A percentile compares a stretch with the other conserved stretches of the same genome.
These are phyloP conservation scores for Dorcus parallelipipedus DNA, from an alignment of 2,888 invertebrate genomes.

Conservation along the genomic window DNA sequence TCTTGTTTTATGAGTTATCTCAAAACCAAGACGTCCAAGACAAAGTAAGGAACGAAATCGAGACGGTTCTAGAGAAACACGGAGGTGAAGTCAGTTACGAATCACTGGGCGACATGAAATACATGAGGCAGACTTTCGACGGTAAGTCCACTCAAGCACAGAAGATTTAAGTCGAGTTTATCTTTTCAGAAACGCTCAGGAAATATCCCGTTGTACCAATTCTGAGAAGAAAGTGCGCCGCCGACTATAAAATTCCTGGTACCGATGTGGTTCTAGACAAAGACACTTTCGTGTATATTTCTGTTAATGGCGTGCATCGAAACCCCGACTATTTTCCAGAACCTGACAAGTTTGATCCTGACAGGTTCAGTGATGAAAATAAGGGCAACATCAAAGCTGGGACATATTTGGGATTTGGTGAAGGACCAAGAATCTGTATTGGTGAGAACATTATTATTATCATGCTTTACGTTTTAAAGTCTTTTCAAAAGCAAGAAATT, in stretches of 20 bases:
- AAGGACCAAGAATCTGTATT: slow-evolving; percentile 35
- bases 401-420: slow-evolving; percentile 34
- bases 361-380: slow-evolving; percentile 31
- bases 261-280: slow-evolving; percentile 37
- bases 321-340: slow-evolving; percentile 36
- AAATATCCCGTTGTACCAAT: slow-evolving; percentile 38
- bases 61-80: slow-evolving; percentile 30
- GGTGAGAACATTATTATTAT: slow-evolving; percentile 21
- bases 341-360: slow-evolving; percentile 33
- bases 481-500: too few species aligned
- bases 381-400: slow-evolving; percentile 25
- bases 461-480: too few species aligned
- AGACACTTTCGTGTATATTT: slow-evolving; percentile 38
- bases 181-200: slow-evolving; percentile 42
- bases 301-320: slow-evolving; percentile 31
- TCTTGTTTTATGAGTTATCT: slow-evolving; percentile 55
- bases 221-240: slow-evolving; percentile 23
- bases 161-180: neutral
- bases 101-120: slow-evolving; percentile 47
- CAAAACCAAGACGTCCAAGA: slow-evolving; percentile 46
- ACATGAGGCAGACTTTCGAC: slow-evolving; percentile 41
- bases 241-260: slow-evolving; percentile 35
- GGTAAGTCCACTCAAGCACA: neutral
- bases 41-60: slow-evolving; percentile 46
- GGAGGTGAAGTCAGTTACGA: slow-evolving; percentile 45